Conservation (phyloP, 2,113 vertebrate genomes). For the Sisor rabdophorus region DNA sequence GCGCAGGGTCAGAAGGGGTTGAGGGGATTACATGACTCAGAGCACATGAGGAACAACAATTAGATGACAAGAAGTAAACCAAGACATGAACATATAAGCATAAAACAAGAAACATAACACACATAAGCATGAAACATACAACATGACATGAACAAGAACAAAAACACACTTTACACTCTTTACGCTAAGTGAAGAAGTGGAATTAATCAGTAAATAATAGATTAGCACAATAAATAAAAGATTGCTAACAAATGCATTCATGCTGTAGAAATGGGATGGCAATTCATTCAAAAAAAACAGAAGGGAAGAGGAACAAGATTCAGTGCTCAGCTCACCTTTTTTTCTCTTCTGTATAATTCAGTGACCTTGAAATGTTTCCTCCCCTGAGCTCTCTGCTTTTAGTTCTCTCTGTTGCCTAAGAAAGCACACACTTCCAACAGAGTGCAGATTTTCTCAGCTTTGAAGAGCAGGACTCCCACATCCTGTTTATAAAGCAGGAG, state of each 20-base stretch:
- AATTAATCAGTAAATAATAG: conserved; percentile 68
- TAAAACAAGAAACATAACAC: conserved; percentile 22
- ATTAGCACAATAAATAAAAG: conserved; percentile 58
- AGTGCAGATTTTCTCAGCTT: neutral
- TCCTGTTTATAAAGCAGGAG: neutral
- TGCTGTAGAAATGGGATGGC: conserved; percentile 48
- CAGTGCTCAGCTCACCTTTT: conserved; percentile 43
- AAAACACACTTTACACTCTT: conserved; percentile 27
- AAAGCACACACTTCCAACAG: conserved; percentile 32
- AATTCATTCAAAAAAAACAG: conserved; percentile 55
- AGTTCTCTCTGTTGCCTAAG: conserved; percentile 39
- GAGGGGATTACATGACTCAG: too few species aligned
- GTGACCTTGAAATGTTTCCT: conserved; percentile 45
- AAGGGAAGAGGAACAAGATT: conserved; percentile 21
- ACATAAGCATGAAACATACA: neutral
- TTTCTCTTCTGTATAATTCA: conserved; percentile 53
- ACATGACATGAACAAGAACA: neutral
- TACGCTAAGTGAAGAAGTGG: conserved; percentile 52
- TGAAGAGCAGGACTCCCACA: neutral
- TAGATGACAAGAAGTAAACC: too few species aligned
- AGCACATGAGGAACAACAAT: too few species aligned
- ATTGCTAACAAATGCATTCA: conserved; percentile 57
- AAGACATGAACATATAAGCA: neutral
- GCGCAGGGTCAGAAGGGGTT: too few species aligned
- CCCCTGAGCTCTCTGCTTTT: conserved; percentile 42